A percentile compares a stretch with the other conserved stretches of the same genome.
Conservation (phyloP, 2,797 vertebrate species). For the Chaetophractus vellerosus region DNA sequence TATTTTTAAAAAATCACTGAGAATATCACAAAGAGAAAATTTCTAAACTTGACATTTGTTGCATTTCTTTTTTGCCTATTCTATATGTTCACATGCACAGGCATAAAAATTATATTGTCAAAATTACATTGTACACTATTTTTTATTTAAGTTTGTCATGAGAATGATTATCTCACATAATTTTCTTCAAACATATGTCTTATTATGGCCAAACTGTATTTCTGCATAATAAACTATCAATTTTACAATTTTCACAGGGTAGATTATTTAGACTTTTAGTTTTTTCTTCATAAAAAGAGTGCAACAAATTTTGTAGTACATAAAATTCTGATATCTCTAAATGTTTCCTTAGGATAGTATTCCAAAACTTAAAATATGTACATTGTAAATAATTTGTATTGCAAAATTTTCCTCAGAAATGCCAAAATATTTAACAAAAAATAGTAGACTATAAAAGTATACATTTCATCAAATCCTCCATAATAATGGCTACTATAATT, state of each 20-base stretch:
- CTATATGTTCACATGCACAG: not conserved
- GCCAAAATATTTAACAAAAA: constrained; percentile 51
- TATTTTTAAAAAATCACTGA: not conserved
- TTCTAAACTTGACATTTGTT: not conserved
- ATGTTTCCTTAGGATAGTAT: constrained; percentile 50
- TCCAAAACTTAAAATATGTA: constrained; percentile 44
- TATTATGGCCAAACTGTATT: constrained; percentile 12
- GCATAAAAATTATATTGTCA: not conserved
- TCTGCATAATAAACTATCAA: not conserved
- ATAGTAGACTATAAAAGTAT: not conserved
- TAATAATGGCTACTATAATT: constrained; percentile 21
- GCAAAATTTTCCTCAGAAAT: constrained; percentile 41
- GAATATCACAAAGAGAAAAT: not conserved
- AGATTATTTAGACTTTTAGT: constrained; percentile 22
- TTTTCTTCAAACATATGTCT: constrained; percentile 52
- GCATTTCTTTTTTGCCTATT: not conserved
- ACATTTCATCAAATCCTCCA: not conserved
- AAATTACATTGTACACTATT: not conserved
- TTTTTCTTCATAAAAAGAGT: constrained; percentile 12
- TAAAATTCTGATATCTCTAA: constrained; percentile 43
- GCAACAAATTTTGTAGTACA: constrained; percentile 30
- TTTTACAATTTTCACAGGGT: not conserved
- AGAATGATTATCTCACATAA: not conserved
- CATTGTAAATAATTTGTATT: constrained; percentile 55
- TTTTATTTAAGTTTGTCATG: not conserved